A percentile compares a stretch with the other conserved stretches of the same genome.
Conservation (phyloP, 2,888 invertebrate species). For the Hyppa rectilinea region DNA sequence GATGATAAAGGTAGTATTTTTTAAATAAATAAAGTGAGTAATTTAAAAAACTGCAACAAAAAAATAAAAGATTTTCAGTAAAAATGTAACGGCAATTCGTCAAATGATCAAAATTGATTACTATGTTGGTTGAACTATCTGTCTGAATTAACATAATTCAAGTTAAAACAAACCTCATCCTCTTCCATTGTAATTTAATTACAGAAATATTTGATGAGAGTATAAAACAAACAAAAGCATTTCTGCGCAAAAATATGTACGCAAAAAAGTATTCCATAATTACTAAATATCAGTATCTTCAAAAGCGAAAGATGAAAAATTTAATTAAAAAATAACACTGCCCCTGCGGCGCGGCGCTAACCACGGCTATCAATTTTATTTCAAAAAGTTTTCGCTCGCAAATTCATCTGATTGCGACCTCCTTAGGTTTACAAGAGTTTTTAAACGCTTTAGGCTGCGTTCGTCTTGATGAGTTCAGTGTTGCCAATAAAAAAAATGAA, state of each 20-base stretch:
- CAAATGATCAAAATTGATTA: neutral
- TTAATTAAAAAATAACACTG: slow-evolving; percentile 77
- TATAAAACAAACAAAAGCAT: slow-evolving; percentile 45
- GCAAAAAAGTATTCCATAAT: slow-evolving; percentile 70
- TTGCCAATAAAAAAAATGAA: slow-evolving; percentile 54
- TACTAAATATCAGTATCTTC: slow-evolving; percentile 71
- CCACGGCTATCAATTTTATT: slow-evolving; percentile 77
- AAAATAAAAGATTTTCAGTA: too few species aligned
- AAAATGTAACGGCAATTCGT: neutral
- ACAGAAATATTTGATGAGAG: slow-evolving; percentile 35
- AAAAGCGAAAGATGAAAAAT: slow-evolving; percentile 74
- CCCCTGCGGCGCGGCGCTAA: slow-evolving; percentile 55
- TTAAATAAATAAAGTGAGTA: too few species aligned
- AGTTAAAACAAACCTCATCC: neutral
- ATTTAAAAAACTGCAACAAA: neutral
- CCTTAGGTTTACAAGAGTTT: slow-evolving; percentile 75
- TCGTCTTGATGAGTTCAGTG: slow-evolving; percentile 63
- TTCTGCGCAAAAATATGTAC: slow-evolving; percentile 51
- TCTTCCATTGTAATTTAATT: slow-evolving; percentile 22
- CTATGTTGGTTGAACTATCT: too few species aligned
- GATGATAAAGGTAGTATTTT: too few species aligned
- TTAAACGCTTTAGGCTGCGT: slow-evolving; percentile 73
- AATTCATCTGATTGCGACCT: slow-evolving; percentile 80
- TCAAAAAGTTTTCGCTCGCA: slow-evolving; percentile 73
- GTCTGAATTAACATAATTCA: neutral